Evolutionary conservation across 2,888 invertebrate species (phyloP).

Genomic region (Cyaniris semiargus): DNA sequence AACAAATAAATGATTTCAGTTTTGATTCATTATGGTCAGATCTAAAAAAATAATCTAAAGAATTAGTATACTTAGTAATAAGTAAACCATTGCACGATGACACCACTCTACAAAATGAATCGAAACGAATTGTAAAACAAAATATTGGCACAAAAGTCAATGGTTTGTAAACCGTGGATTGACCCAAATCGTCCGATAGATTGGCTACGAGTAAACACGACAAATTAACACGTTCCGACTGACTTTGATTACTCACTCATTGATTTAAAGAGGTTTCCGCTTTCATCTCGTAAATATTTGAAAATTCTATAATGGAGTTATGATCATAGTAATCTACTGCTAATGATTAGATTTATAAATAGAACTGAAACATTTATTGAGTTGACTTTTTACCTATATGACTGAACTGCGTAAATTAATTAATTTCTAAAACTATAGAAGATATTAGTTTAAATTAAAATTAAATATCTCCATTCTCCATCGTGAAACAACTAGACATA

Average conservation of each 20-base stretch:
- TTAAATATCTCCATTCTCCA: neutral
- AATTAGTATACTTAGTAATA: too few relatives aligned
- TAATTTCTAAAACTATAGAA: neutral
- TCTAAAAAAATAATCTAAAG: too few relatives aligned
- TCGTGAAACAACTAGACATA: neutral
- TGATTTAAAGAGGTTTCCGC: neutral
- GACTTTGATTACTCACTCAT: conserved; percentile 16
- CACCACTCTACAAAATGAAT: neutral
- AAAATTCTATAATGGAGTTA: neutral
- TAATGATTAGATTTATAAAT: neutral
- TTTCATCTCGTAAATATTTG: neutral
- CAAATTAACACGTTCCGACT: conserved; percentile 12
- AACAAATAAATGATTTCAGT: too few relatives aligned
- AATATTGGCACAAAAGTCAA: neutral
- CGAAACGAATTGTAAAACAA: neutral
- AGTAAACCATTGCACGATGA: too few relatives aligned
- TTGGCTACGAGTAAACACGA: conserved; percentile 9
- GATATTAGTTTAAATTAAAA: neutral
- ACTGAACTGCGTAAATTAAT: too few relatives aligned
- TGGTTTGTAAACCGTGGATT: neutral
- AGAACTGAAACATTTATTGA: neutral
- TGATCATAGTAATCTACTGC: neutral
- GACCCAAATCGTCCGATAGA: neutral
- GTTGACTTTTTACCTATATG: neutral
- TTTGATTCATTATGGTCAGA: too few relatives aligned